phyloP scores from a whole-genome alignment of 2,888 invertebrate species.

The Macrosiphum euphorbiae region DNA sequence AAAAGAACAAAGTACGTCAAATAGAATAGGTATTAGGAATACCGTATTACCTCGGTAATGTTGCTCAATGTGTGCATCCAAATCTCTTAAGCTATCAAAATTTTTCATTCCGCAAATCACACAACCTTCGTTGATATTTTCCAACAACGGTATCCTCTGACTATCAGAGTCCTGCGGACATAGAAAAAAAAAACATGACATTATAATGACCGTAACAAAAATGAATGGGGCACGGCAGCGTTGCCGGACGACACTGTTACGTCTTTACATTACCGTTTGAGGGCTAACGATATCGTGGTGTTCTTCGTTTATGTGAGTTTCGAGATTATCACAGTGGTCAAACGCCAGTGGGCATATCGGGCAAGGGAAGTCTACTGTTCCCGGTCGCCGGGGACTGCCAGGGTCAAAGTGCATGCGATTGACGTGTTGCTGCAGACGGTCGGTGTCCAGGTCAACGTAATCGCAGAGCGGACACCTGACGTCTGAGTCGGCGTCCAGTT shows the following conservation, averaged over 20 bases:
- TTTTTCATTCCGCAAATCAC: conserved; percentile 60
- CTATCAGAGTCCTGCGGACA: conserved; percentile 26
- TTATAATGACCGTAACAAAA: too few relatives aligned
- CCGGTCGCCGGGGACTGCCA: conserved; percentile 76
- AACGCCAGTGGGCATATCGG: conserved; percentile 84
- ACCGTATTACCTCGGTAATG: conserved; percentile 59
- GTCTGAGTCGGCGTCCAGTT: conserved; percentile 47
- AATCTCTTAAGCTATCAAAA: conserved; percentile 60
- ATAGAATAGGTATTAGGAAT: too few relatives aligned
- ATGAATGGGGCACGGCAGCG: background rate
- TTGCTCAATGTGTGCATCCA: conserved; percentile 62
- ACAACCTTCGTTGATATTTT: conserved; percentile 62
- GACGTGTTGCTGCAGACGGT: conserved; percentile 78
- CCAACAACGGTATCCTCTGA: conserved; percentile 56
- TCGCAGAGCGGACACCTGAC: conserved; percentile 58
- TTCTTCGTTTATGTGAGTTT: conserved; percentile 87
- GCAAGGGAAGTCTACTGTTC: conserved; percentile 75
- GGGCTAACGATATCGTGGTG: conserved; percentile 86
- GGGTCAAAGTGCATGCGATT: conserved; percentile 87
- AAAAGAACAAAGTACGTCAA: background rate
- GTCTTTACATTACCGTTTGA: conserved; percentile 70
- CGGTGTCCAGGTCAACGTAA: conserved; percentile 50
- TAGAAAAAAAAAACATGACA: background rate
- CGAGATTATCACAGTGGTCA: conserved; percentile 82
- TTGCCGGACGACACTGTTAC: background rate